Percentiles rank a stretch among this genome's conserved stretches.
Conservation (phyloP, 2,888 invertebrate species). For the Pegoplata infirma region DNA sequence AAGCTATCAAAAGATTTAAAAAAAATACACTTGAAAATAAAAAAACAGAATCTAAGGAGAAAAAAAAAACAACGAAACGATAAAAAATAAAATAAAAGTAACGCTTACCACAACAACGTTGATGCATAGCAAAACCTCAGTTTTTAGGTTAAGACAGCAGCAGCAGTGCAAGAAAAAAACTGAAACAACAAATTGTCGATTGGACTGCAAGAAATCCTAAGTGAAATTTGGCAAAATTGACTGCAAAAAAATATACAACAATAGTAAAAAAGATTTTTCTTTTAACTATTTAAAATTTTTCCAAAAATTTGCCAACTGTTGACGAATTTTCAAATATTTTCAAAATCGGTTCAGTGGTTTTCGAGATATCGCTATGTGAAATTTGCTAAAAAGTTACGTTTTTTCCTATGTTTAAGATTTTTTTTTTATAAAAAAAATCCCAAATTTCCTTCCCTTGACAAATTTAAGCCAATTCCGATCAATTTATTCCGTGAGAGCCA, state of each 20-base stretch:
- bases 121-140: slow-evolving; percentile 31
- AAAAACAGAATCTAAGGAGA: not conserved
- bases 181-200: slow-evolving; percentile 3
- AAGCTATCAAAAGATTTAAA: not conserved
- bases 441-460: too few species aligned
- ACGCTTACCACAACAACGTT: slow-evolving; percentile 28
- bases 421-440: too few species aligned
- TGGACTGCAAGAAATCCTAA: slow-evolving; percentile 36
- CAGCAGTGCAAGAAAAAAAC: not conserved
- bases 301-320: too few species aligned
- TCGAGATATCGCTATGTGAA: too few species aligned
- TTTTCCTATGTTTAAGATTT: too few species aligned
- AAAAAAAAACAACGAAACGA: not conserved
- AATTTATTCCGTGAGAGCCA: too few species aligned
- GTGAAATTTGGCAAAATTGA: slow-evolving; percentile 11
- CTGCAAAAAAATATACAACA: too few species aligned
- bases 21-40: not conserved
- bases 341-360: too few species aligned
- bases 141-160: slow-evolving; percentile 45
- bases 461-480: too few species aligned
- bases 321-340: too few species aligned
- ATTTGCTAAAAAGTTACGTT: too few species aligned
- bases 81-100: slow-evolving; percentile 1
- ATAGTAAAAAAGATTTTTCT: slow-evolving; percentile 31
- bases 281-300: too few species aligned